A percentile compares a stretch with the other conserved stretches of the same genome.
phyloP scores from a whole-genome alignment of 2,113 vertebrate genomes.

The Triplophysa tibetana region DNA sequence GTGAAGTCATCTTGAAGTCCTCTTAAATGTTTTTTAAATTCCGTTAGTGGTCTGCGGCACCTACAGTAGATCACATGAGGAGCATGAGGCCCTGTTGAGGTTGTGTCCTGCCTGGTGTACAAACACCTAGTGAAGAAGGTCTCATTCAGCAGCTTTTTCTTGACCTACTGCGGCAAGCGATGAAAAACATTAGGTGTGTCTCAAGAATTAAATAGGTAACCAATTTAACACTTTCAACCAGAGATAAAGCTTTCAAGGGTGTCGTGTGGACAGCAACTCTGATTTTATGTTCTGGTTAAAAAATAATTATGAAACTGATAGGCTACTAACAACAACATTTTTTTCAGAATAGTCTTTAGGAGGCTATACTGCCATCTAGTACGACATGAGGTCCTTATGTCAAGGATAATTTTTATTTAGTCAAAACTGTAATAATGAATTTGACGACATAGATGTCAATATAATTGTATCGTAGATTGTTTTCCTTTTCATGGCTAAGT shows the following conservation, averaged over 20 bases:
- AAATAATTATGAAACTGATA: not conserved
- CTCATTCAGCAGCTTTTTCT: not conserved
- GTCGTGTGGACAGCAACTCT: not conserved
- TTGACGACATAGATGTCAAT: no score
- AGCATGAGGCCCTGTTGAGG: not conserved
- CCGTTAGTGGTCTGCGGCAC: not conserved
- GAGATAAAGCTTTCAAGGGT: not conserved
- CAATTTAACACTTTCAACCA: not conserved
- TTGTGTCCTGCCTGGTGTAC: not conserved
- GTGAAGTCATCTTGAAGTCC: no score
- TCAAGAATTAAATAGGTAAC: conserved; percentile 6
- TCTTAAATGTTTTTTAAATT: no score
- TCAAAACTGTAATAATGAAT: no score
- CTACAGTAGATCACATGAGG: not conserved
- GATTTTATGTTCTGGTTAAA: not conserved
- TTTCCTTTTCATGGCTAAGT: no score
- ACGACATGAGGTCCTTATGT: not conserved
- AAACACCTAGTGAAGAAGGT: not conserved
- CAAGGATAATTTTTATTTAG: no score
- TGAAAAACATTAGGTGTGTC: not conserved
- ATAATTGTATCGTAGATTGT: no score
- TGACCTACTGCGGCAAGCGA: not conserved
- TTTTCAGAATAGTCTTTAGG: not conserved
- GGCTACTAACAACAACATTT: not conserved
- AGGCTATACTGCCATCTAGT: conserved; percentile 35